Base-by-base conservation (phyloP, 2,888 invertebrate species). In the Napeogenes sylphis region DNA sequence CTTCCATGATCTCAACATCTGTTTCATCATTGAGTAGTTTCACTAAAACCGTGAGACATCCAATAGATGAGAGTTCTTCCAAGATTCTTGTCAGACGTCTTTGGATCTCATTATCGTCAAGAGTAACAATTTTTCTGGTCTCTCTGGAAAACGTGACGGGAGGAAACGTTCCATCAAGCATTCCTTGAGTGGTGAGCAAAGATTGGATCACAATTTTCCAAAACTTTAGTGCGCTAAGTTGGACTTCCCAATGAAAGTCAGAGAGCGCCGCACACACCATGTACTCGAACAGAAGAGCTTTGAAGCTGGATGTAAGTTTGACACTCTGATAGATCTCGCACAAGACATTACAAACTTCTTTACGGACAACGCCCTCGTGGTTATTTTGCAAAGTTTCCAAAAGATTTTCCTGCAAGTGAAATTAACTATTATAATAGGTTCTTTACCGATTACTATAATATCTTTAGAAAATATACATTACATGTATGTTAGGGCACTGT, bases 221-320 rank as follows among this genome's bases (percentile, higher is more conserved):
- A 75, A 95, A 96, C 63, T 91, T 87, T 1, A 96, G 77, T 0
- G 95, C 94, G 61, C 92, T 92, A 0, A 94, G 84, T 81, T 95
- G 95, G 0, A 96, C 96, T 79, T 96, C 96, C 95, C 96, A 96
- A 75, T 96, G 94, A 62, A 96, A 91, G 79, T 96, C 96, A 10
- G 91, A 87, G 0, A 93, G 90, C 0, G 94, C 93, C 1, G 94
- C 92, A 13, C 92, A 90, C 0, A 92, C 91, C 92, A 96, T 93
- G 4, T 93, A 92, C 38, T 92, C 91, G 72, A 93, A 93, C 4
- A 96, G 82, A 0, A 83, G 80, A 45, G 91, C 87, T 67, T 92
- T 90, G 70, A 92, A 89, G 8, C 83, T 79, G 14, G 84, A 82
- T 21, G 92, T 83, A 70, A 95, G 90, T 72, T 93, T 93, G 45